Evolutionary conservation across 2,888 invertebrate species (phyloP), one percentile per base, ranked within the genome.

Genomic region (Synanthedon andrenaeformis): DNA sequence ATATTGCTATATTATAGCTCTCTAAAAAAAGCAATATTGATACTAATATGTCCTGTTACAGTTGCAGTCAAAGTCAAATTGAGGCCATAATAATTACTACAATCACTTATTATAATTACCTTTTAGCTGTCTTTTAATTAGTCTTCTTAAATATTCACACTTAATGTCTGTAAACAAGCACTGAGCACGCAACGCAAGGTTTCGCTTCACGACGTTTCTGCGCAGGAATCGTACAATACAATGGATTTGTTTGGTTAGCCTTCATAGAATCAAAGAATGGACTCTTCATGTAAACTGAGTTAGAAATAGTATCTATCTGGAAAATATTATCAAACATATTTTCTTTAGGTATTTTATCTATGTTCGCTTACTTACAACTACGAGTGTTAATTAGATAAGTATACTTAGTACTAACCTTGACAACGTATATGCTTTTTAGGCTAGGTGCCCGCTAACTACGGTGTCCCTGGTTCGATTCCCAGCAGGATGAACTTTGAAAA

Each of bases 241-340:
- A 85, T 84, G 76, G 69, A 74, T 75, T 82, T 86, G 85, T 75
- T 48, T 55, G 67, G 68, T 67, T 63, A 63, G 67, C 65, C 66
- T 76, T 70, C 72, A 72, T 62, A 72, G 57, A 65, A 63, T 59
- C 61, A 66, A 76, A 80, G 73, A 80, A 81, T 76, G 73, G 70
- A 35, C 64, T 66, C 62, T 67, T 68, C 65, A 69, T 71, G 51
- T 45, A n/a, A n/a, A 45, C 11, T 13, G 14, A 10, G 35, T 35
- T 35, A 35, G 10, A 35, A 35, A 35, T 35, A 35, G 35, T 35
- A 35, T 35, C 6, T 35, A 10, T 35, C 35, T 8, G 10, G 35
- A 35, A 6, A 35, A 35, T 35, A 35, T 35, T 35, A 35, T 35
- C 10, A 8, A 35, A 8, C 28, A 8, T 35, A 35, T 0, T 8